Evolutionary conservation across 37 sponge, comb jelly and placozoan species (phyloP), one percentile per base, ranked within the genome.

Genomic region (Petrosia ficiformis): DNA sequence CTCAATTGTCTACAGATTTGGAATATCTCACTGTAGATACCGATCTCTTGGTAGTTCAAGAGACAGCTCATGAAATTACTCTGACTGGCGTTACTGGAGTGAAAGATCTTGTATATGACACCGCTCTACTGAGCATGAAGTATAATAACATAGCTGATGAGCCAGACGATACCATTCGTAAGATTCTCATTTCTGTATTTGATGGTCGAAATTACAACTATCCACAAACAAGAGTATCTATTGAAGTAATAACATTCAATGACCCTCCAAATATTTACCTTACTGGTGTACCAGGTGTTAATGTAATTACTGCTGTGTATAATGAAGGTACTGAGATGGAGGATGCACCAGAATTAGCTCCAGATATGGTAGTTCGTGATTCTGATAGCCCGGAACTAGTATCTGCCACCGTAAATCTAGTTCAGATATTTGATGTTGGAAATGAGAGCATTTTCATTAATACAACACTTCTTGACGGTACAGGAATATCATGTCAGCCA

Each of bases 191-290:
- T 56, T 69, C 71, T 2, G 52, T 85, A 1, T 72, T 39, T 59
- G 91, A 91, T 57, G 86, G 87, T 31, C 65, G 31, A 3, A 75
- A 59, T 30, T 69, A 5, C 0, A 79, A 74, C 28, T 40, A 39
- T 25, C 82, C 81, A 3, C 24, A 11, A 1, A 70, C 86, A 21
- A 34, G 32, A 11, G 71, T 76, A 25, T 79, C 73, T 0, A 42
- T 91, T 11, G 35, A 39, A 0, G 76, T 91, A 22, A 32, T 34
- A 6, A 76, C 82, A 14, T 44, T 75, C 26, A 70, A 91, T 69
- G 83, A 91, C 57, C 59, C 73, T 3, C 91, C 91, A 8, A 33
- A 42, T n/a, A 44, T 77, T 0, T 78, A 89, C 43, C 76, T 86
- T 5, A 82, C 73, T 65, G 86, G 83, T 30, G 84, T 83, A 33